Evolutionary conservation across 2,797 vertebrate genomes (phyloP), one percentile per base, ranked within the genome.

Genomic region (Myotis findleyi): DNA sequence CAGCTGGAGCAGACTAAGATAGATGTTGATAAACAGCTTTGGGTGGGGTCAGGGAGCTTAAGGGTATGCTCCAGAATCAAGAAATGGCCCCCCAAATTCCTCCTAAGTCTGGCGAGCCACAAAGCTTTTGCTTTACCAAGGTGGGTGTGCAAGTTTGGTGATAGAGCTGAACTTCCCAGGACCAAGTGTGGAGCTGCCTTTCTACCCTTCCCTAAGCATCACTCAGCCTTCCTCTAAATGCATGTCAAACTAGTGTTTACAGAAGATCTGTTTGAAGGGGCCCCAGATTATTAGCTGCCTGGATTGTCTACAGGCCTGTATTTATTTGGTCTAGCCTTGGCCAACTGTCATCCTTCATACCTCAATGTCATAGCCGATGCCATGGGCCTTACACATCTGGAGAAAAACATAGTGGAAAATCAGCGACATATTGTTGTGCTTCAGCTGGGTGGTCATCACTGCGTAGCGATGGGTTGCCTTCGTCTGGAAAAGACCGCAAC

Each of bases 351-450:
- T 49, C 0, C 0, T 83, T 85, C 97, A 5, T 99, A 99, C 99
- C 99, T 99, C 98, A 38, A 98, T 96, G 97, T 99, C 98, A 95
- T 99, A 99, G 93, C 99, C 99, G 33, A 99, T 98, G 36, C 99
- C 98, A 2, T 97, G 98, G 84, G 98, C 98, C 95, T 98, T 98
- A 96, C 99, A 99, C 71, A 97, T 98, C 98, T 98, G 98, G 4
- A 99, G 97, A 91, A 99, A 99, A 2, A 99, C 98, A 2, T 85
- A 98, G 55, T 99, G 99, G 98, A 98, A 98, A 95, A 99, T 95
- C 80, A 98, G 91, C 0, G 99, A 99, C 20, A 99, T 99, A 94
- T 98, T 98, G 41, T 97, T 97, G 64, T 99, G 99, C 91, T 97
- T 98, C 97, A 99, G 98, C 16, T 97, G 98, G 73, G 97, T 99